Evolutionary conservation across 2,797 vertebrate genomes (phyloP).

Genomic region (Anableps anableps): DNA sequence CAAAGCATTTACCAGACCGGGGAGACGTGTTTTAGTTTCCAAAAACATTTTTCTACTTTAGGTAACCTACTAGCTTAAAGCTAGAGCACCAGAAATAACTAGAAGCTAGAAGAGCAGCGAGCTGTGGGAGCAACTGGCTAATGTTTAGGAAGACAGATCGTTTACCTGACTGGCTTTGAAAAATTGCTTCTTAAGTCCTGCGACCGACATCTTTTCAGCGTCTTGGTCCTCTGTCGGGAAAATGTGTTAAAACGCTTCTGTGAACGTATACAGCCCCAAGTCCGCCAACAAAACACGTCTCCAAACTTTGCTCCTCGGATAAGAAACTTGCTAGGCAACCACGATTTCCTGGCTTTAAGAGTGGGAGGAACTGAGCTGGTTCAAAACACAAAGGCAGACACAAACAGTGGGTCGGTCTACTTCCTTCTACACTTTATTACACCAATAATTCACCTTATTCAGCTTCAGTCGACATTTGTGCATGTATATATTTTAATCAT

Average conservation of each 20-base stretch:
- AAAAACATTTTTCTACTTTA: background rate
- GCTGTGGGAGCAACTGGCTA: conserved; percentile 46
- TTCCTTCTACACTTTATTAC: background rate
- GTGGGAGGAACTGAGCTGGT: conserved; percentile 59
- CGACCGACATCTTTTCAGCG: conserved; percentile 88
- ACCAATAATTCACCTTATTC: background rate
- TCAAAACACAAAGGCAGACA: conserved; percentile 18
- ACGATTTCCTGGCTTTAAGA: conserved; percentile 62
- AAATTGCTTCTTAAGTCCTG: conserved; percentile 95
- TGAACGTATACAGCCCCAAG: conserved; percentile 4
- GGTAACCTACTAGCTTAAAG: conserved; percentile 13
- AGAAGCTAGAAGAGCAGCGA: conserved; percentile 22
- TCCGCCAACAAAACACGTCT: conserved; percentile 41
- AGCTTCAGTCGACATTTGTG: background rate
- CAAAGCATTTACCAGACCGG: background rate
- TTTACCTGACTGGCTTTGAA: conserved; percentile 97
- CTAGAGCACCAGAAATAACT: conserved; percentile 20
- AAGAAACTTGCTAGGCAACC: conserved; percentile 69
- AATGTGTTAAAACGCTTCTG: background rate
- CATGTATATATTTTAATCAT: background rate
- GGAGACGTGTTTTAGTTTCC: background rate
- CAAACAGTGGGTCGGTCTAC: background rate
- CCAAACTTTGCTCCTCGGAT: conserved; percentile 62
- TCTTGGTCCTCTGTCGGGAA: conserved; percentile 10
- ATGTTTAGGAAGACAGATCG: conserved; percentile 3